Percentiles rank a stretch among this genome's conserved stretches.
Evolutionary conservation across 2,888 invertebrate genomes (phyloP).

Genomic region (Volucella inanis): DNA sequence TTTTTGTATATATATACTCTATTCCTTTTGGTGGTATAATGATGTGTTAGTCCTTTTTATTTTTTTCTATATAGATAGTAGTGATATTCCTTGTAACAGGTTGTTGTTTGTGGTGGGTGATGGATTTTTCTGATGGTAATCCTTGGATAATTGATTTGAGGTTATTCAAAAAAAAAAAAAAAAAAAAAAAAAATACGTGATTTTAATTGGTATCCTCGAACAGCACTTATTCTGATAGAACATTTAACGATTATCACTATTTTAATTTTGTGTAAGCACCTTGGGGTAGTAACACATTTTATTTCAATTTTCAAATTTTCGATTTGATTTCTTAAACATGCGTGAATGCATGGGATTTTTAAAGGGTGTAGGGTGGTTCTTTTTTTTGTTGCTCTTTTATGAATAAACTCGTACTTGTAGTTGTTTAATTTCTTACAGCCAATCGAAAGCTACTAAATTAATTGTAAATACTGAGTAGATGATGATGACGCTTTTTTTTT

Average conservation of each 20-base stretch:
- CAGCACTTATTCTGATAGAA: conserved; percentile 29
- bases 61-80: conserved; percentile 34
- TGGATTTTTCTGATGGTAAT: not conserved
- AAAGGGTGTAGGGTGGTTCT: no score
- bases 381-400: conserved; percentile 14
- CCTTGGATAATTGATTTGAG: conserved; percentile 30
- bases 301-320: no score
- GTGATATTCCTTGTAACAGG: conserved; percentile 53
- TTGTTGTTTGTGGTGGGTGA: conserved; percentile 40
- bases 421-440: conserved; percentile 4
- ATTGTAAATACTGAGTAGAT: not conserved
- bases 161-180: conserved; percentile 55
- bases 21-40: conserved; percentile 62
- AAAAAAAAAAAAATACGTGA: conserved; percentile 17
- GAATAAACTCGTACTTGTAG: not conserved
- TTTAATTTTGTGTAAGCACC: no score
- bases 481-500: not conserved
- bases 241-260: conserved; percentile 52
- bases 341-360: no score
- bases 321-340: no score
- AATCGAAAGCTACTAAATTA: conserved; percentile 12
- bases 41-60: conserved; percentile 72
- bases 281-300: no score
- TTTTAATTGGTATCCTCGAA: conserved; percentile 41
- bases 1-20: conserved; percentile 33